Evolutionary conservation across 2,888 invertebrate genomes (phyloP).

Genomic region (Herminia tarsipennalis): DNA sequence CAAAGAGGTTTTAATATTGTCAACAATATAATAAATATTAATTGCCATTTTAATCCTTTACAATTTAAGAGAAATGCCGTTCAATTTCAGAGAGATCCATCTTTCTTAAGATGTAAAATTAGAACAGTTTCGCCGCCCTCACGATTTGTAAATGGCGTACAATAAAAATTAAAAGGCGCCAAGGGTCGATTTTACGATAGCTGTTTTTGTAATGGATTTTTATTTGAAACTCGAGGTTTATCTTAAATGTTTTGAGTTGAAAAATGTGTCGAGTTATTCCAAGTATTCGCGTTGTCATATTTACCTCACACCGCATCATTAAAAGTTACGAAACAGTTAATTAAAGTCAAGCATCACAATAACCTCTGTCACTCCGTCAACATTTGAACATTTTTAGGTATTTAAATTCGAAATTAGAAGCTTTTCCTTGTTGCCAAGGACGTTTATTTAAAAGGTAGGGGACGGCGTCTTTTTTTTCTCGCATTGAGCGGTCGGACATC

Average conservation of each 20-base stretch:
- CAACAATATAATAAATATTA: slow-evolving; percentile 1
- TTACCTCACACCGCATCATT: slow-evolving; percentile 20
- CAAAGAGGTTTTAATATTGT: slow-evolving; percentile 16
- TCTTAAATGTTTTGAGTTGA: neutral
- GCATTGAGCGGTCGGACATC: too few relatives aligned
- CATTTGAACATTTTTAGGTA: slow-evolving; percentile 16
- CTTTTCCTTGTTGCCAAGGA: too few relatives aligned
- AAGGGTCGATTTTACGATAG: slow-evolving; percentile 21
- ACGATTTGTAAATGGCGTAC: slow-evolving; percentile 22
- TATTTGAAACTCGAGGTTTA: slow-evolving; percentile 14
- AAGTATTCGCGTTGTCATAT: slow-evolving; percentile 13
- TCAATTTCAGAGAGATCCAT: slow-evolving; percentile 6
- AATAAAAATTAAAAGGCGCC: slow-evolving; percentile 27
- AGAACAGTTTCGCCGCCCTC: slow-evolving; percentile 6
- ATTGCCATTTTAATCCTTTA: slow-evolving; percentile 2
- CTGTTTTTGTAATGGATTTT: slow-evolving; percentile 7
- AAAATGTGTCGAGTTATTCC: slow-evolving; percentile 6
- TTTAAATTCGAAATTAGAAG: slow-evolving; percentile 9
- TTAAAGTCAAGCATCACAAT: slow-evolving; percentile 26
- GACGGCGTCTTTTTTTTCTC: too few relatives aligned
- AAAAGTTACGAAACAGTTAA: slow-evolving; percentile 29
- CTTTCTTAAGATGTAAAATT: slow-evolving; percentile 8
- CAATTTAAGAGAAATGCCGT: slow-evolving; percentile 1
- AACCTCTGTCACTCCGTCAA: slow-evolving; percentile 22
- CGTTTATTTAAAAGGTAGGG: too few relatives aligned